Base-by-base conservation (phyloP, 2,888 invertebrate genomes). In the Mythimna lalbum region DNA sequence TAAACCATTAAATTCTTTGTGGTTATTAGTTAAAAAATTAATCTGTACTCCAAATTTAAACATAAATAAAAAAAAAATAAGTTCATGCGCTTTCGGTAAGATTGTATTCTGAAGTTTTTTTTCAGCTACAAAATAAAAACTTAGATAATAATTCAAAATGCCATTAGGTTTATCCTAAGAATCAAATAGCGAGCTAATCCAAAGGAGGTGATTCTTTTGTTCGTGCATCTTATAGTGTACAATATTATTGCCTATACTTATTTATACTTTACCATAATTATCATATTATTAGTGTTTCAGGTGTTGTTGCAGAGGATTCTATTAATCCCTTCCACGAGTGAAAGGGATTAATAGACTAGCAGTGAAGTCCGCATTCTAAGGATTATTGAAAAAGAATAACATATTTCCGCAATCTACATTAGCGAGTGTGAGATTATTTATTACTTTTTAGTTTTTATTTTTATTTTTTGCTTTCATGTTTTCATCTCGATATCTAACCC, bases 251-350 rank as follows among this genome's bases (percentile, higher is more conserved):
- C 19, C 19, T 60, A 52, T 33, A 33, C 39, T 9, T 27, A 27
- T 55, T 56, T 9, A 5, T n/a, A 39, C 3, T 76, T 68, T 43
- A 19, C 10, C 36, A n/a, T 47, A 17, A 23, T 63, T 23, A 55
- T 55, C 3, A 33, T 72, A 33, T 14, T 55, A 59, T 33, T 56
- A 61, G 7, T 33, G 14, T 67, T 67, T 55, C 27, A 64, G 55
- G 27, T 82, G 14, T 50, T 82, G 14, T 50, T 67, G 50, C n/a
- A 65, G 47, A 49, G 62, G 67, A 78, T 78, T 78, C 39, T 82
- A 62, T 55, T 78, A 78, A 82, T 82, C 55, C 57, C 57, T 81
- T 55, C 4, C 50, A 31, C 27, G 64, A 43, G 59, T 62, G 21
- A n/a, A n/a, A n/a, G n/a, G n/a, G n/a, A n/a, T n/a, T n/a, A n/a